Evolutionary conservation across 2,888 invertebrate species (phyloP).

Genomic region (Norana najaformis): DNA sequence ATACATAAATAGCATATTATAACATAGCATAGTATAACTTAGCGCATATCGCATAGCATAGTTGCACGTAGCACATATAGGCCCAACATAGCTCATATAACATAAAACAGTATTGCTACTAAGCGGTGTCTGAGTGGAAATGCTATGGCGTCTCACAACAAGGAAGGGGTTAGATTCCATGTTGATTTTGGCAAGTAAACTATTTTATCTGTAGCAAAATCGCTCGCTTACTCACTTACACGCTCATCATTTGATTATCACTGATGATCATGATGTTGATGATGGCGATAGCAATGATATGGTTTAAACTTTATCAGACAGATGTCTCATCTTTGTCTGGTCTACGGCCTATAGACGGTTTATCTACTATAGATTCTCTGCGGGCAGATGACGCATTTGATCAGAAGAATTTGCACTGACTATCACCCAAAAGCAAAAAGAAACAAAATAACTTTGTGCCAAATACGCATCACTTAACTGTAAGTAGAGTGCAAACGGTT

Average conservation of each 20-base stretch:
- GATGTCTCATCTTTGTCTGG: not conserved
- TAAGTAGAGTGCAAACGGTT: no score
- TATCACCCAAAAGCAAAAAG: not conserved
- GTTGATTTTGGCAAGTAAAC: no score
- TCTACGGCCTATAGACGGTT: not conserved
- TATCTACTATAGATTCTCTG: no score
- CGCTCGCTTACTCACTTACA: no score
- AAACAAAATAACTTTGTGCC: not conserved
- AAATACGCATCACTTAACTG: rapidly evolving
- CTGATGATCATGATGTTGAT: not conserved
- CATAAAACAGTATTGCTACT: no score
- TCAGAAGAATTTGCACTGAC: not conserved
- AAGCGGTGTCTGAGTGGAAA: no score
- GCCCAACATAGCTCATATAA: not conserved
- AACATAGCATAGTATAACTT: not conserved
- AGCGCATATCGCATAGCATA: not conserved
- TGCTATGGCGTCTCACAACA: no score
- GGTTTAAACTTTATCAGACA: not conserved
- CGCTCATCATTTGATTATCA: no score
- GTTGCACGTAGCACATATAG: not conserved
- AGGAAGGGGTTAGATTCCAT: no score
- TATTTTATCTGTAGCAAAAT: no score
- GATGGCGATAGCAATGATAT: not conserved
- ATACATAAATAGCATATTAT: no score
- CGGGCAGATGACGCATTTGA: not conserved